A percentile compares a stretch with the other conserved stretches of the same genome.
Conservation (phyloP, 2,888 invertebrate species). For the Macropis europaea region DNA sequence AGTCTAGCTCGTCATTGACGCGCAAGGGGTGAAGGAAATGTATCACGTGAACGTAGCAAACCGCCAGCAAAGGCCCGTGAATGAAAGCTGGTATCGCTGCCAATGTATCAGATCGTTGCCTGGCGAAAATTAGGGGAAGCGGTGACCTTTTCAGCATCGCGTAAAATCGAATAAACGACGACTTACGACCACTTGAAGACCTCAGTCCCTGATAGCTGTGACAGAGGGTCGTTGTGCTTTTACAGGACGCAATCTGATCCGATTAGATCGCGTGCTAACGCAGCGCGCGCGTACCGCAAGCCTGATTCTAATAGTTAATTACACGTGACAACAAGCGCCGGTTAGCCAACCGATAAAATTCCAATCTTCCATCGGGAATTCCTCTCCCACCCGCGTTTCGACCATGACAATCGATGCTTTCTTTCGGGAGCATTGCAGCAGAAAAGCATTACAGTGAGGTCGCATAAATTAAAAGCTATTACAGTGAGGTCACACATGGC, state of each 20-base stretch:
- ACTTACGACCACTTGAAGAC: slow-evolving; percentile 22
- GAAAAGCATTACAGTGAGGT: too few species aligned
- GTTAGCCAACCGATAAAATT: slow-evolving; percentile 40
- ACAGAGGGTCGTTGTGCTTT: slow-evolving; percentile 37
- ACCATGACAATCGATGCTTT: slow-evolving; percentile 8
- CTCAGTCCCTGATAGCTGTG: slow-evolving; percentile 5
- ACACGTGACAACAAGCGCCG: slow-evolving; percentile 35
- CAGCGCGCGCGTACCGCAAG: slow-evolving; percentile 16
- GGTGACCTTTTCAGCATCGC: background rate
- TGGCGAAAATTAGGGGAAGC: background rate
- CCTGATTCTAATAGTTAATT: slow-evolving; percentile 39
- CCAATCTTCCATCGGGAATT: slow-evolving; percentile 15
- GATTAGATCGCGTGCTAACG: slow-evolving; percentile 56
- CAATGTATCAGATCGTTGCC: background rate
- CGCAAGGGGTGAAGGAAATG: too few species aligned
- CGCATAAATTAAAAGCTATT: too few species aligned
- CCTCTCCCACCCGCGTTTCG: background rate
- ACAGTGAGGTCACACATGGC: too few species aligned
- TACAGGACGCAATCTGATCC: slow-evolving; percentile 49
- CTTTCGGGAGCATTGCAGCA: too few species aligned
- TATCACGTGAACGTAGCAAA: background rate
- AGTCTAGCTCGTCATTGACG: too few species aligned
- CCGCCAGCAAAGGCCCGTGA: background rate
- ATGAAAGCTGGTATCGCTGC: background rate
- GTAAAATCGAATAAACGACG: slow-evolving; percentile 7